Conservation (phyloP, 2,888 invertebrate genomes). For the Drosophila imparisetae region DNA sequence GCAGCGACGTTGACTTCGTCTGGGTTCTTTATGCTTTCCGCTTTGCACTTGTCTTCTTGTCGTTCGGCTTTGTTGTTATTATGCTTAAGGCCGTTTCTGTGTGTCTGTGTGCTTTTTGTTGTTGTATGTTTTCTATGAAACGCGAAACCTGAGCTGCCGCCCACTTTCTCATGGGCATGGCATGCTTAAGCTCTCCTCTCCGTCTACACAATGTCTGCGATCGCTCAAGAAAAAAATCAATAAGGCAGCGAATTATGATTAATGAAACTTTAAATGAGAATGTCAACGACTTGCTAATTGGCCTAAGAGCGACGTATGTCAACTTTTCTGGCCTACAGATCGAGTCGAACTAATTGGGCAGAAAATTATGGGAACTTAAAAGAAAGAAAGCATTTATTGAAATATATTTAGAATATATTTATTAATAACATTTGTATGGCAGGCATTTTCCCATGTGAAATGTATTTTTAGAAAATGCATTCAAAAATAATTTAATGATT, state of each 20-base stretch:
- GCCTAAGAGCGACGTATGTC: slow-evolving; percentile 16
- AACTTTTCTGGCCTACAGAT: slow-evolving; percentile 8
- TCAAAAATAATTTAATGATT: background rate
- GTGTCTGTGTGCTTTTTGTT: slow-evolving; percentile 22
- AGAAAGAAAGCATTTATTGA: background rate
- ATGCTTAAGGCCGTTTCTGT: slow-evolving; percentile 69
- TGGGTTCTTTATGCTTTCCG: slow-evolving; percentile 68
- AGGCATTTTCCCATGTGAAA: background rate
- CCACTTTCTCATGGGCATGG: background rate
- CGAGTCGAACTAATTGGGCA: slow-evolving; percentile 1
- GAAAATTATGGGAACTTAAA: background rate
- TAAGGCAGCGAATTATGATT: slow-evolving; percentile 49
- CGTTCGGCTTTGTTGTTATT: slow-evolving; percentile 48
- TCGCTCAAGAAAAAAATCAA: slow-evolving; percentile 40
- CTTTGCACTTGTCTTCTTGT: slow-evolving; percentile 76
- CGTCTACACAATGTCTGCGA: slow-evolving; percentile 29
- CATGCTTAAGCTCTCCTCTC: background rate
- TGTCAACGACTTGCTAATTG: slow-evolving; percentile 43
- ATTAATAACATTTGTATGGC: background rate
- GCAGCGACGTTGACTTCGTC: slow-evolving; percentile 47
- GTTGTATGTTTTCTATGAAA: slow-evolving; percentile 36
- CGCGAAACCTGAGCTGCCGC: slow-evolving; percentile 41
- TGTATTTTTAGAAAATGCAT: background rate
- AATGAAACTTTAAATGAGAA: slow-evolving; percentile 42
- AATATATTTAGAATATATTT: background rate